Evolutionary conservation across 2,888 invertebrate species (phyloP), one percentile per base, ranked within the genome.

Genomic region (Agonopterix alstromeriana): DNA sequence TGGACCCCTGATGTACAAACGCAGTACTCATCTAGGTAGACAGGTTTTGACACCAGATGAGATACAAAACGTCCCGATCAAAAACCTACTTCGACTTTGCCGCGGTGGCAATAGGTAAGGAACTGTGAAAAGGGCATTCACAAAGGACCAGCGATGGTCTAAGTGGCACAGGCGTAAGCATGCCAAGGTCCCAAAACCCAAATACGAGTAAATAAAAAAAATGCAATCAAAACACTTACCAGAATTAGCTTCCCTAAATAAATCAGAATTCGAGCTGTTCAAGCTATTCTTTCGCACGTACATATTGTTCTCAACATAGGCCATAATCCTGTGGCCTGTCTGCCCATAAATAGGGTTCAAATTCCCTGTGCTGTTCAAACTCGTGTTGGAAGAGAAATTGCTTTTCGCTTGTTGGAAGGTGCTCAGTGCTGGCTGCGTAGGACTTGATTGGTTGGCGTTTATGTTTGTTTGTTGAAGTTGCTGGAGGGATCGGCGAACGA

Each of bases 401-500:
- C 66, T 82, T 56, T 87, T 87, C 3, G 82, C 77, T 53, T 88
- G 87, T 50, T 89, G 86, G 62, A 89, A 89, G 9, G 83, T 82
- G 54, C 67, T 72, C 0, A 86, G 55, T 0, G 75, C 60, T 0
- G 63, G 63, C 10, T 64, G 70, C 1, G 73, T 67, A 4, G 73
- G 69, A 42, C 57, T 63, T 42, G 51, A 58, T 49, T 65, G 62
- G 57, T 61, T 63, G 5, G 59, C 51, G 48, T 57, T 53, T 27
- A 27, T 27, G 56, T 64, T 49, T 65, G 27, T 68, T 60, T 68
- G 67, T 49, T 80, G 82, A 41, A 77, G 67, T 36, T 77, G 75
- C 50, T 82, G 86, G 3, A 79, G 68, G 35, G 73, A 73, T 10
- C 93, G 90, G 7, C 95, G 90, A 27, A 94, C 82, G 4, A 94